Evolutionary conservation across 2,888 invertebrate genomes (phyloP), one percentile per base, ranked within the genome.

Genomic region (Cerastis rubricosa): DNA sequence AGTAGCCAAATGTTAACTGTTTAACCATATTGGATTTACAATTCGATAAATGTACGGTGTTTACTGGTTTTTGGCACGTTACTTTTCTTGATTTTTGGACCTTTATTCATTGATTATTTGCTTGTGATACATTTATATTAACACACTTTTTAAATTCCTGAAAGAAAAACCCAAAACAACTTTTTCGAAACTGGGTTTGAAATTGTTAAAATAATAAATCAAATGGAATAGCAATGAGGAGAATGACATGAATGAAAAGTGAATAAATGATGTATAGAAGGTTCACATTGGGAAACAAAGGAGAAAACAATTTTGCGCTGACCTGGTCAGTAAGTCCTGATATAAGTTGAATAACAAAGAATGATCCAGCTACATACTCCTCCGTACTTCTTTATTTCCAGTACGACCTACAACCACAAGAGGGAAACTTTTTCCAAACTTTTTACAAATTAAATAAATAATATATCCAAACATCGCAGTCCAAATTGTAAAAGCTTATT

Each of bases 1-100:
- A 83, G 75, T 83, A 83, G 63, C 51, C 7, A 59, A 82, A 71
- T 83, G 82, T 83, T 78, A 59, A 78, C 61, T 11, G 35, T 78
- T 51, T 70, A 47, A 72, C 74, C 51, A 67, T 83, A 63, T 64
- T 82, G 22, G 19, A n/a, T 45, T 43, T 64, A 65, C 47, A 77
- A 71, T 64, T 14, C 49, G 47, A 45, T 72, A 69, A 57, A 69
- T 73, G 0, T 72, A 57, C 47, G 45, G 43, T 57, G 72, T 35
- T 43, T 70, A 71, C 51, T 73, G 12, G 63, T 61, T 67, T 25
- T n/a, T 17, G 59, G 22, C 35, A 35, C 35, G 35, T 57, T 35
- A 54, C 4, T 70, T 69, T 19, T 43, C 59, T 54, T 63, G 35
- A 0, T 45, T 9, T 6, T 69, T n/a, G 6, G 6, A 17, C 9